Conservation (phyloP, 2,113 vertebrate genomes). For the Laticauda colubrina region DNA sequence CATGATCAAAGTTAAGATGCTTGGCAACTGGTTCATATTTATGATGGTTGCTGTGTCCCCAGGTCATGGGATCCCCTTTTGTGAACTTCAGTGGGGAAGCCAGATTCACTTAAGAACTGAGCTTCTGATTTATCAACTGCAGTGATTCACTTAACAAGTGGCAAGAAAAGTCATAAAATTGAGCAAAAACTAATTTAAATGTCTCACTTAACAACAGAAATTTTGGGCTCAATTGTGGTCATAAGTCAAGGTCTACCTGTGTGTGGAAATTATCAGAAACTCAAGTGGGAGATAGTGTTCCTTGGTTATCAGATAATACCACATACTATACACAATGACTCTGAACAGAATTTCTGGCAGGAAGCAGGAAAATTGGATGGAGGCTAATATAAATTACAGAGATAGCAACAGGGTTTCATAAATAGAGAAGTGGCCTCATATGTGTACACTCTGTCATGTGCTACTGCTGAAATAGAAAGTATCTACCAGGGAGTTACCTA, state of each 20-base stretch:
- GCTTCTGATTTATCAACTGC: background rate
- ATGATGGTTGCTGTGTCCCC: background rate
- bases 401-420: background rate
- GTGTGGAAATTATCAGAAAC: background rate
- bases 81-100: background rate
- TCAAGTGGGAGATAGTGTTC: background rate
- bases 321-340: background rate
- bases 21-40: background rate
- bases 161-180: background rate
- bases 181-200: background rate
- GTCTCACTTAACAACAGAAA: background rate
- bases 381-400: background rate
- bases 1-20: background rate
- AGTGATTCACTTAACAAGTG: background rate
- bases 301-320: background rate
- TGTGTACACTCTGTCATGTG: background rate
- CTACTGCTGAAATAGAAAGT: background rate
- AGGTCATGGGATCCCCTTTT: background rate
- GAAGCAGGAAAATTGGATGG: background rate
- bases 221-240: background rate
- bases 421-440: background rate
- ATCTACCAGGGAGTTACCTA: background rate
- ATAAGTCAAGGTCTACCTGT: background rate
- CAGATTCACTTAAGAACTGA: background rate
- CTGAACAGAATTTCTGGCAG: background rate